These are phyloP conservation scores for Lasioglossum marginatum DNA, from an alignment of 2,888 invertebrate genomes.

Conservation along the genomic window DNA sequence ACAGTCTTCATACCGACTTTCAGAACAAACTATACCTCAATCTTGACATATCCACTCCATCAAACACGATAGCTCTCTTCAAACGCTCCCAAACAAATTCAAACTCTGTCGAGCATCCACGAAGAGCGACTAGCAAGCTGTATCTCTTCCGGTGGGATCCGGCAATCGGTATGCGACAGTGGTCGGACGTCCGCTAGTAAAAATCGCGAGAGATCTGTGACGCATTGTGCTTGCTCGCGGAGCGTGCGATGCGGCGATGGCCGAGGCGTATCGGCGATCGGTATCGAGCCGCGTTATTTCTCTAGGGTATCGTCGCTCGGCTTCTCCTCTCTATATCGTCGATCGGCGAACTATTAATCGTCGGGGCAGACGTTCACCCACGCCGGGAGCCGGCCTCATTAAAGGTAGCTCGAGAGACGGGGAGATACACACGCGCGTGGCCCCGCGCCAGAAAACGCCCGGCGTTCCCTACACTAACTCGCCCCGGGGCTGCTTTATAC, in stretches of 20 bases:
- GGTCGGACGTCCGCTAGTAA: neutral
- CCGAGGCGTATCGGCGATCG: slow-evolving; percentile 55
- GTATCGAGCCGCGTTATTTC: slow-evolving; percentile 67
- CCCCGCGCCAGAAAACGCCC: slow-evolving; percentile 39
- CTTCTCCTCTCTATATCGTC: slow-evolving; percentile 62
- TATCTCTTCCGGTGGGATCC: neutral
- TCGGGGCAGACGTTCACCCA: slow-evolving; percentile 74
- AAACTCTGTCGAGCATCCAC: neutral
- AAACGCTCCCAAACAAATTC: neutral
- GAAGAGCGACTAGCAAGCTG: neutral
- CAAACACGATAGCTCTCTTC: neutral
- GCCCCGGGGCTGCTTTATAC: slow-evolving; percentile 48
- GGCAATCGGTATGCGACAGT: neutral
- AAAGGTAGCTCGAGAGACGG: slow-evolving; percentile 61
- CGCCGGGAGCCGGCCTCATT: slow-evolving; percentile 75
- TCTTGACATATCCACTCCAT: neutral
- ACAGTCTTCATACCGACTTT: neutral
- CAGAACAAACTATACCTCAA: neutral
- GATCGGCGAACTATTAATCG: slow-evolving; percentile 70
- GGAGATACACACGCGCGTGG: slow-evolving; percentile 61
- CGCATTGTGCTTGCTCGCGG: slow-evolving; percentile 10
- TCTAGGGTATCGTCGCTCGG: slow-evolving; percentile 54
- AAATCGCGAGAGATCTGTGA: neutral
- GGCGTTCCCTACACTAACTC: slow-evolving; percentile 10
- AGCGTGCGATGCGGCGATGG: slow-evolving; percentile 9